phyloP scores from a whole-genome alignment of 2,888 invertebrate genomes.

The Allolobophora icterica region DNA sequence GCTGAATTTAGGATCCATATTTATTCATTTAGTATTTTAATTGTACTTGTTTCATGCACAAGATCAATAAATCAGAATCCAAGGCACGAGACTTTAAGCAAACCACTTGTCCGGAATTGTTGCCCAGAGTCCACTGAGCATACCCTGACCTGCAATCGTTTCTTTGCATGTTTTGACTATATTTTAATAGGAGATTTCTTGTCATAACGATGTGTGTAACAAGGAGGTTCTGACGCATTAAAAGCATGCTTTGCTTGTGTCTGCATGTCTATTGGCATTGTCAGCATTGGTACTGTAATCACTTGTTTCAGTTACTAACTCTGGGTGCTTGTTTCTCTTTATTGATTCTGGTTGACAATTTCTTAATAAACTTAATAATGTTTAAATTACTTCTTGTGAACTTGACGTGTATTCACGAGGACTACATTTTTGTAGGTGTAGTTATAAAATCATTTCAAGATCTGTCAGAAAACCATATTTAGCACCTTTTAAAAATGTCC shows the following conservation, averaged over 20 bases:
- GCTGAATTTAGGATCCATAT: not conserved
- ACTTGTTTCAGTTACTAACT: not conserved
- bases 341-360: not conserved
- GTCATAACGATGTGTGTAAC: not conserved
- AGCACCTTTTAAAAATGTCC: not conserved
- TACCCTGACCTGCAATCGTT: not conserved
- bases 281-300: not conserved
- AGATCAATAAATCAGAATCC: not conserved
- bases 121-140: not conserved
- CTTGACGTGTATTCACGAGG: not conserved
- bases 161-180: not conserved
- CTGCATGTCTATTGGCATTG: not conserved
- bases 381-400: not conserved
- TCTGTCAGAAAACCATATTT: not conserved
- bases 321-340: not conserved
- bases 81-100: not conserved
- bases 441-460: not conserved
- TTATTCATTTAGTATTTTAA: no score
- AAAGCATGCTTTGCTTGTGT: not conserved
- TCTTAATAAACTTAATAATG: not conserved
- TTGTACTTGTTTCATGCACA: no score
- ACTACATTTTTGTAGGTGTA: not conserved
- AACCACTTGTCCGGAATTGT: not conserved
- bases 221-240: constrained; percentile 9
- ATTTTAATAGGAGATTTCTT: not conserved